Percentiles rank a stretch among this genome's conserved stretches.
Conservation (phyloP, 53 echinoderm and acorn worm species). For the Actinopyga echinites region DNA sequence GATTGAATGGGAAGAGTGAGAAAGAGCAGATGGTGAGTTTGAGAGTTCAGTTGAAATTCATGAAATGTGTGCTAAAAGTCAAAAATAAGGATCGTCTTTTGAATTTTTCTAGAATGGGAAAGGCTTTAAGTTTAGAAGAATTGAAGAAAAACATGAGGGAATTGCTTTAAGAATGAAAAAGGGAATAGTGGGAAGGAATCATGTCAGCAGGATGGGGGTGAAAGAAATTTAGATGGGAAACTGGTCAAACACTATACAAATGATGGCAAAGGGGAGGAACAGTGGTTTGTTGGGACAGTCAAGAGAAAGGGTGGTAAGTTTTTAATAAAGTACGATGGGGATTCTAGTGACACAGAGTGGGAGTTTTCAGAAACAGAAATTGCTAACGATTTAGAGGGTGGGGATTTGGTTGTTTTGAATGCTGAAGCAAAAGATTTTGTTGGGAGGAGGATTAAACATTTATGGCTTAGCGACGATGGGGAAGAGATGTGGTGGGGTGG, state of each 20-base stretch:
- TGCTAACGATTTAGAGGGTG: conserved; percentile 17
- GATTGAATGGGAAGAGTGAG: conserved; percentile 5
- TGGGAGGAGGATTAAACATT: conserved; percentile 25
- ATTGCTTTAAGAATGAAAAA: background rate
- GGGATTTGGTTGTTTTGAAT: conserved; percentile 33
- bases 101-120: conserved; percentile 47
- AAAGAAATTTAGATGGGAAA: background rate
- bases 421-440: conserved; percentile 18
- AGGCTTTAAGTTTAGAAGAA: conserved; percentile 29
- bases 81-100: conserved; percentile 35
- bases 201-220: background rate
- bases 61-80: conserved; percentile 21
- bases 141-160: background rate
- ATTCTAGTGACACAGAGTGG: conserved; percentile 2
- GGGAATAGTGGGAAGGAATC: background rate
- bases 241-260: background rate
- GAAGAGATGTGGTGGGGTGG: conserved; percentile 37
- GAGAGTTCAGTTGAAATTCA: conserved; percentile 48
- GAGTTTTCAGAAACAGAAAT: conserved; percentile 31
- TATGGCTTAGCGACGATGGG: conserved; percentile 20
- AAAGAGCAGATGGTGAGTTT: conserved; percentile 7
- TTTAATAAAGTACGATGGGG: conserved; percentile 20
- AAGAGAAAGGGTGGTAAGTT: background rate
- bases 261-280: background rate
- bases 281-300: background rate